Percentiles rank a stretch among this genome's conserved stretches.
phyloP scores from a whole-genome alignment of 2,797 vertebrate species.

The Microctenopoma steveboyesi region DNA sequence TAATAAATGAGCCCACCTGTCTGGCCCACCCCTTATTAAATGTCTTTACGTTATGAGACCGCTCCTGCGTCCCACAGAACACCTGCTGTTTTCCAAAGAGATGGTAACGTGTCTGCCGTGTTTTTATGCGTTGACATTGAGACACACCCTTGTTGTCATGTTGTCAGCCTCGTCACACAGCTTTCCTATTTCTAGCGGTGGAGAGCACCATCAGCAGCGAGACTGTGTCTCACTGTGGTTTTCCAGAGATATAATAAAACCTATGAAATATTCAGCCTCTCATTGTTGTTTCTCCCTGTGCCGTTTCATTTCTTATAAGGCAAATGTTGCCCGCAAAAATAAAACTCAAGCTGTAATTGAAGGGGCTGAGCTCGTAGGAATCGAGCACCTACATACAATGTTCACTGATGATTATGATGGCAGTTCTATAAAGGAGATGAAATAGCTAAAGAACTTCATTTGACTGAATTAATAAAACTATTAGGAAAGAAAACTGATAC shows the following conservation, averaged over 20 bases:
- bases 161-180: conserved; percentile 49
- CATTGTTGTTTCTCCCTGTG: not conserved
- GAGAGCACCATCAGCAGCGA: too few species aligned
- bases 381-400: not conserved
- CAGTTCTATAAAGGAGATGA: not conserved
- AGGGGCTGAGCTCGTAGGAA: not conserved
- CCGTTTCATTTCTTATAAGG: conserved; percentile 15
- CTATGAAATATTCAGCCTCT: conserved; percentile 42
- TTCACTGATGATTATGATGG: not conserved
- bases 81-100: conserved; percentile 44
- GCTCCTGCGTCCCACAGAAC: conserved; percentile 19
- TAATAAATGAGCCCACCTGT: not conserved
- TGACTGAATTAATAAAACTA: conserved; percentile 12
- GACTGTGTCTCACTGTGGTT: conserved; percentile 37
- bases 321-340: not conserved
- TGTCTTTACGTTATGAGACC: conserved; percentile 5
- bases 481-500: not conserved
- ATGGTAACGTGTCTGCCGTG: conserved; percentile 48
- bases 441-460: not conserved
- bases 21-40: conserved; percentile 6
- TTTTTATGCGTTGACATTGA: conserved; percentile 52
- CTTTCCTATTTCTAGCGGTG: conserved; percentile 45
- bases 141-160: conserved; percentile 30
- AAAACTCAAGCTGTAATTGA: too few species aligned
- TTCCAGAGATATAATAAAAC: conserved; percentile 63